These are phyloP conservation scores for Zaprionus africanus DNA, from an alignment of 1,140 invertebrate genomes.

Conservation along the genomic window DNA sequence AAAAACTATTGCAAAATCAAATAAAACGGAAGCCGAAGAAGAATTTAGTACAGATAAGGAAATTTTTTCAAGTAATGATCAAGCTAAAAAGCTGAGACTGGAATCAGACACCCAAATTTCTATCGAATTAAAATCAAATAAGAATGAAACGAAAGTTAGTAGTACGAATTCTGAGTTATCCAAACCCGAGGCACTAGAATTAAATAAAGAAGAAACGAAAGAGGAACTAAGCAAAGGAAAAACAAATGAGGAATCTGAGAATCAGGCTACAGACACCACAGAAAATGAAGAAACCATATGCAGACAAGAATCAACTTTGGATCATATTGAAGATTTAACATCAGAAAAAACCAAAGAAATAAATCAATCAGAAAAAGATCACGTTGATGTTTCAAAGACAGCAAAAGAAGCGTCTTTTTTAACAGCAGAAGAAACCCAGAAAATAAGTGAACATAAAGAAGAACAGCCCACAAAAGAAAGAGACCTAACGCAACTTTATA, in stretches of 20 bases:
- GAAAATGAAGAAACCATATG: not conserved
- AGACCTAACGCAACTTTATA: slow-evolving; percentile 55
- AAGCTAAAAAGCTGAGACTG: not conserved
- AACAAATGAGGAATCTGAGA: not conserved
- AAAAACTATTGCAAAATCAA: not conserved
- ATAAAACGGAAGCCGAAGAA: not conserved
- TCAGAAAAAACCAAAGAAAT: not conserved
- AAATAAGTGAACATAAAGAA: not conserved
- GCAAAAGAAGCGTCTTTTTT: not conserved
- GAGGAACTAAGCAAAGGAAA: not conserved
- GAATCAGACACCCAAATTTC: not conserved
- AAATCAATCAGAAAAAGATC: slow-evolving; percentile 1
- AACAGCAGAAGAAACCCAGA: not conserved
- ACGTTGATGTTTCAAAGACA: not conserved
- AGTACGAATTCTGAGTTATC: not conserved
- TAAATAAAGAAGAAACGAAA: not conserved
- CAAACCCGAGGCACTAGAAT: not conserved
- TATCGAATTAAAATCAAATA: not conserved
- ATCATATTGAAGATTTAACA: slow-evolving; percentile 3
- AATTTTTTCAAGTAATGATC: not conserved
- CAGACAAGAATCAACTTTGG: not conserved
- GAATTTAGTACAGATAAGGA: not conserved
- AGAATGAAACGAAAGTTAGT: not conserved
- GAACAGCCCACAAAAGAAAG: slow-evolving; percentile 28
- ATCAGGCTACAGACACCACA: not conserved